Percentiles rank a stretch among this genome's conserved stretches.
These are phyloP conservation scores for Holothuria leucospilota DNA, from an alignment of 53 echinoderm and acorn worm genomes.

Conservation along the genomic window DNA sequence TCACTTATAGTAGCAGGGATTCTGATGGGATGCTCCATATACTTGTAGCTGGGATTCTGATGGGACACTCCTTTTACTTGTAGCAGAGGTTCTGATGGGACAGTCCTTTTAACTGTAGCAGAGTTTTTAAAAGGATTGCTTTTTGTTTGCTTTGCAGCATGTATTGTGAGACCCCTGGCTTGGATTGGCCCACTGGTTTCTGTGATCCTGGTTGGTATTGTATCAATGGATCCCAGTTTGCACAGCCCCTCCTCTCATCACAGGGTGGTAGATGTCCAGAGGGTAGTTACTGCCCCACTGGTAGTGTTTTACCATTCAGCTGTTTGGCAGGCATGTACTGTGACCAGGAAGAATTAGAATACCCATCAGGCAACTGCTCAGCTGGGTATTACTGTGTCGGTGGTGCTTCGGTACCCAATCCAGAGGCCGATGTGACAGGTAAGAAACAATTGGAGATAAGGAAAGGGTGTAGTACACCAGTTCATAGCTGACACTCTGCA, in stretches of 20 bases:
- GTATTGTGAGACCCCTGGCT: constrained; percentile 88
- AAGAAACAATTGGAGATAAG: neutral
- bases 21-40: no score
- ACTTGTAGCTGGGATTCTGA: neutral
- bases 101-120: no score
- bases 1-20: neutral
- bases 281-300: constrained; percentile 85
- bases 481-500: no score
- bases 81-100: neutral
- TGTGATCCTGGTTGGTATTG: constrained; percentile 99
- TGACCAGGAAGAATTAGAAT: constrained; percentile 71
- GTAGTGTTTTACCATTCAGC: constrained; percentile 76
- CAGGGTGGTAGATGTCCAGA: constrained; percentile 83
- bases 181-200: constrained; percentile 80
- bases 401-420: constrained; percentile 71
- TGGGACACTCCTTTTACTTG: no score
- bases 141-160: constrained; percentile 43
- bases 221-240: constrained; percentile 86
- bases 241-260: constrained; percentile 66
- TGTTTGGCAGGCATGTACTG: constrained; percentile 94
- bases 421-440: constrained; percentile 79
- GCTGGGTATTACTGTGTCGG: constrained; percentile 85
- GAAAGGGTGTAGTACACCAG: neutral
- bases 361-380: constrained; percentile 83
- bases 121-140: no score